These are phyloP conservation scores for Varanus komodoensis DNA, from an alignment of 2,113 vertebrate genomes.

Conservation along the genomic window DNA sequence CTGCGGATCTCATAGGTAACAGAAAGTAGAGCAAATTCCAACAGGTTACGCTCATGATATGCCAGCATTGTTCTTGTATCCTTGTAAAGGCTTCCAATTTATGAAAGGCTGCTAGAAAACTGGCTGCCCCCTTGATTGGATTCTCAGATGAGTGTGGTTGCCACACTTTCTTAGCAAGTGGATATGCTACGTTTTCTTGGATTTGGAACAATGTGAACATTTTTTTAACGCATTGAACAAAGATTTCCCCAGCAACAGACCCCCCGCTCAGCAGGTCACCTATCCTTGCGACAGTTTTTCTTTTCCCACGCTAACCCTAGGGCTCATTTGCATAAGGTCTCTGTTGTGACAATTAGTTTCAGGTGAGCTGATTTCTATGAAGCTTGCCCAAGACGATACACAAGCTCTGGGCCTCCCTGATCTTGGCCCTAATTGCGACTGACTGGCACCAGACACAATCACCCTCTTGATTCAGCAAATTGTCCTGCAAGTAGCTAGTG, in stretches of 20 bases:
- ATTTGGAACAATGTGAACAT: constrained; percentile 85
- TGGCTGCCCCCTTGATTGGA: constrained; percentile 74
- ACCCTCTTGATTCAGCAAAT: constrained; percentile 94
- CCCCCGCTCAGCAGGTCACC: constrained; percentile 96
- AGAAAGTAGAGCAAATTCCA: constrained; percentile 44
- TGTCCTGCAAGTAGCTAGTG: constrained; percentile 86
- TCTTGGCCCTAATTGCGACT: constrained; percentile 97
- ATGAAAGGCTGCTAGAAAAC: constrained; percentile 70
- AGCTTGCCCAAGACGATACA: constrained; percentile 86
- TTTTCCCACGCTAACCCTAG: constrained; percentile 98
- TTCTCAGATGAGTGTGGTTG: constrained; percentile 81
- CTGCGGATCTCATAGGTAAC: constrained; percentile 19
- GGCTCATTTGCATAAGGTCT: constrained; percentile 96
- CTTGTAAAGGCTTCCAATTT: constrained; percentile 76
- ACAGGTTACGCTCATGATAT: constrained; percentile 49
- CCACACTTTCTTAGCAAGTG: constrained; percentile 76
- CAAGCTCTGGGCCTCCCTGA: constrained; percentile 87
- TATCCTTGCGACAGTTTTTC: constrained; percentile 93
- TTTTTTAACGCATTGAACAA: constrained; percentile 91
- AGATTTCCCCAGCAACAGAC: constrained; percentile 93
- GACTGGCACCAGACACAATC: constrained; percentile 99
- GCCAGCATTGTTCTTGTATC: constrained; percentile 59
- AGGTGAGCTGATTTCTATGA: constrained; percentile 99
- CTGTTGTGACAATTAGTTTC: constrained; percentile 98
- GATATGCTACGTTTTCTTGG: constrained; percentile 74